phyloP scores from a whole-genome alignment of 2,113 vertebrate genomes.

The Tyto alba region DNA sequence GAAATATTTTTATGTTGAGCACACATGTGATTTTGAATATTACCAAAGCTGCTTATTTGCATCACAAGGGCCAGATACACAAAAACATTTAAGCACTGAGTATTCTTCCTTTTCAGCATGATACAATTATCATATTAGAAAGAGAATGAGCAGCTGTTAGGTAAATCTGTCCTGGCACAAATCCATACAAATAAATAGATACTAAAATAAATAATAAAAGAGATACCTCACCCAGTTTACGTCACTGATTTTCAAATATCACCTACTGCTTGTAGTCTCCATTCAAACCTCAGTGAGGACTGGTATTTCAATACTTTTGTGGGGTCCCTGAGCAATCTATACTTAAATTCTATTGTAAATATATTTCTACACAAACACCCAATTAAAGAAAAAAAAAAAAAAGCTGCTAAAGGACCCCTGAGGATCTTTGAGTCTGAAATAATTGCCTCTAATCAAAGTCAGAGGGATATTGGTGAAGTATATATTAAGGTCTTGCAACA shows the following conservation, averaged over 20 bases:
- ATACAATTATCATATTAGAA: slow-evolving; percentile 29
- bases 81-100: background rate
- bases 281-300: background rate
- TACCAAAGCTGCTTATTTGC: slow-evolving; percentile 29
- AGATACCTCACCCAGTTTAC: background rate
- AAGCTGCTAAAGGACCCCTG: background rate
- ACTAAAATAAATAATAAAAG: background rate
- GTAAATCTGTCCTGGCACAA: slow-evolving; percentile 2
- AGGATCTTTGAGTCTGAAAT: background rate
- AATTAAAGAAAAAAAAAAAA: background rate
- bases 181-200: background rate
- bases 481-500: background rate
- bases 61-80: slow-evolving; percentile 8
- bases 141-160: background rate
- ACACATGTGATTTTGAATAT: background rate
- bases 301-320: background rate
- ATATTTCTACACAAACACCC: background rate
- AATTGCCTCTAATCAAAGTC: background rate
- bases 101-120: background rate
- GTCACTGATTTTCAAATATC: background rate
- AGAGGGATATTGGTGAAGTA: background rate
- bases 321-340: background rate
- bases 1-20: background rate
- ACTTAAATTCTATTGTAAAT: background rate
- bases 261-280: background rate